Percentiles rank a stretch among this genome's conserved stretches.
Conservation (phyloP, 2,888 invertebrate species). For the Strigamia transsilvanica region DNA sequence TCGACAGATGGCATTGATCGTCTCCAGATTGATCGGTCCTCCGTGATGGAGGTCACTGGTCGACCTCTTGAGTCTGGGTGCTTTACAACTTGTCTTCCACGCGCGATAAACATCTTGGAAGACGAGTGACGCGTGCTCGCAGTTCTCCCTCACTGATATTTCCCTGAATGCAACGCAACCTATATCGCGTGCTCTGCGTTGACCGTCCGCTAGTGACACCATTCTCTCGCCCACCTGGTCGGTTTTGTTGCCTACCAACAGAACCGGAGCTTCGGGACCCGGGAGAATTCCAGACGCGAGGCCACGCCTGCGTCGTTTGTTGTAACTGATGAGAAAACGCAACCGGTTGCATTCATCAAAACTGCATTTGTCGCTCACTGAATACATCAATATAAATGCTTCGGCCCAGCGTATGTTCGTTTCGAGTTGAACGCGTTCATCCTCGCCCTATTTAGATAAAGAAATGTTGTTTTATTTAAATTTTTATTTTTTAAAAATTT, state of each 20-base stretch:
- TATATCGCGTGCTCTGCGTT: conserved; percentile 77
- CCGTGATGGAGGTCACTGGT: conserved; percentile 69
- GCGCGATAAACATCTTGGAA: conserved; percentile 79
- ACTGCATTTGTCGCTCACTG: conserved; percentile 87
- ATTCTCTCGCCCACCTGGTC: conserved; percentile 82
- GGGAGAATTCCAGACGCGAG: conserved; percentile 69
- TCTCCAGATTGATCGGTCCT: conserved; percentile 61
- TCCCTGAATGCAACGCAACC: conserved; percentile 85
- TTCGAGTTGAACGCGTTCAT: conserved; percentile 67
- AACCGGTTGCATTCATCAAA: conserved; percentile 85
- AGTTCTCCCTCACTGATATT: conserved; percentile 83
- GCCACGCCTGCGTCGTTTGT: conserved; percentile 73
- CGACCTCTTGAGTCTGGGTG: conserved; percentile 72
- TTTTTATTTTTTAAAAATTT: not conserved
- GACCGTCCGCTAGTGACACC: conserved; percentile 77
- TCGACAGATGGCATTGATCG: conserved; percentile 54
- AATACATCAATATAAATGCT: conserved; percentile 85
- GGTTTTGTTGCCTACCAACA: conserved; percentile 82
- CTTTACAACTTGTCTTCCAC: conserved; percentile 75
- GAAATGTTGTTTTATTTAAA: no score
- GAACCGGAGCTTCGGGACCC: conserved; percentile 75
- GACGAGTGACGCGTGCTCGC: conserved; percentile 75
- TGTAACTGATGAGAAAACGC: conserved; percentile 83
- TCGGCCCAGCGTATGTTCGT: conserved; percentile 88
- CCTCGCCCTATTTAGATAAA: conserved; percentile 15